A percentile compares a stretch with the other conserved stretches of the same genome.
Conservation (phyloP, 2,113 vertebrate species). For the Alethe castanea region DNA sequence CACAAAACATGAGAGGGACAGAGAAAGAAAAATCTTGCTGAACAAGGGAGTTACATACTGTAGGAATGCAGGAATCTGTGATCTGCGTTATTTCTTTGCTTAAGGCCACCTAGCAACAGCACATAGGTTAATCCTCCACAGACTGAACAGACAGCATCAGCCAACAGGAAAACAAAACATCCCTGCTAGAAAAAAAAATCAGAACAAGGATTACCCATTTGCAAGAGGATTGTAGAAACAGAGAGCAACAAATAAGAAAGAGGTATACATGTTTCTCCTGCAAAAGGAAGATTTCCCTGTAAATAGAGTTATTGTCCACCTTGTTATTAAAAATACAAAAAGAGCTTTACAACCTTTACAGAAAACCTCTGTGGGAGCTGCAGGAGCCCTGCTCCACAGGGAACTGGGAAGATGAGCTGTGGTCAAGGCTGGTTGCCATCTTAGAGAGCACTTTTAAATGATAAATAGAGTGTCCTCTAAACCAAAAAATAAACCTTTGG, state of each 20-base stretch:
- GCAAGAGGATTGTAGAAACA: slow-evolving; percentile 13
- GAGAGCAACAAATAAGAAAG: slow-evolving; percentile 1
- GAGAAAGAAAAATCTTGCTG: slow-evolving; percentile 26
- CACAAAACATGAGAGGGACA: background rate
- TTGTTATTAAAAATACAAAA: slow-evolving; percentile 45
- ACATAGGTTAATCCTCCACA: slow-evolving; percentile 64
- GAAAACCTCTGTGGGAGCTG: slow-evolving; percentile 1
- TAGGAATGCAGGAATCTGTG: slow-evolving; percentile 51
- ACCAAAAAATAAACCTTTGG: background rate
- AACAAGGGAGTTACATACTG: slow-evolving; percentile 40
- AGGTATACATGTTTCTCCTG: background rate
- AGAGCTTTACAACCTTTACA: slow-evolving; percentile 26
- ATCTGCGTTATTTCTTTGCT: slow-evolving; percentile 66
- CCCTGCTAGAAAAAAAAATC: background rate
- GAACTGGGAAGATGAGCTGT: slow-evolving; percentile 3
- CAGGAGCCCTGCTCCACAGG: background rate
- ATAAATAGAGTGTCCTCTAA: background rate
- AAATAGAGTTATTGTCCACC: slow-evolving; percentile 48
- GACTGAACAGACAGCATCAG: slow-evolving; percentile 58
- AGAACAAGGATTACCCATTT: slow-evolving; percentile 52
- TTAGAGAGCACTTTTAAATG: slow-evolving; percentile 7
- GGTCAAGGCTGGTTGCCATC: slow-evolving; percentile 31
- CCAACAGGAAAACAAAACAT: slow-evolving; percentile 65
- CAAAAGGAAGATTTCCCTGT: slow-evolving; percentile 30
- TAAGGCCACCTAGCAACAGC: slow-evolving; percentile 69